Evolutionary conservation across 2,888 invertebrate genomes (phyloP).

Genomic region (Lumbricus terrestris): DNA sequence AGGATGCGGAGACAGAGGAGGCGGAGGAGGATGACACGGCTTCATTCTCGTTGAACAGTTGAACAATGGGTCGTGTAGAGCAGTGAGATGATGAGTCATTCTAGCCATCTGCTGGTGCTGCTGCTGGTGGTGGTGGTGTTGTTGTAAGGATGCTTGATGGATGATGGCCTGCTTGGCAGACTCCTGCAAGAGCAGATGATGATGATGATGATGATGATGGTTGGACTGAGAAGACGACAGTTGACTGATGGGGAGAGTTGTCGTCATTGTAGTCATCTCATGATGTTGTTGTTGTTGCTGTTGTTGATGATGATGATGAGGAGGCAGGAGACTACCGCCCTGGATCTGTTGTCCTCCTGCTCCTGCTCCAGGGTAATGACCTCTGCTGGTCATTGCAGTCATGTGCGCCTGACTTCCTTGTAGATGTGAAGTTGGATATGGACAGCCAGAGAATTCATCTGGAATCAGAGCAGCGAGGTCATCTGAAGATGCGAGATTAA

Average conservation of each 20-base stretch:
- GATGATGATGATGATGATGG: neutral
- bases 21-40: no score
- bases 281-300: neutral
- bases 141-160: neutral
- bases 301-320: neutral
- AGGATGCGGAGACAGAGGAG: conserved; percentile 22
- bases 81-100: conserved; percentile 70
- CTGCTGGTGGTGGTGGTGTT: neutral
- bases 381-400: neutral
- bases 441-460: neutral
- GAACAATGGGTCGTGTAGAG: neutral
- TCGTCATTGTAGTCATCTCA: neutral
- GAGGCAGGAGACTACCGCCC: neutral
- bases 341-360: neutral
- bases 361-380: neutral
- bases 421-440: conserved; percentile 28
- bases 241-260: neutral
- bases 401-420: neutral
- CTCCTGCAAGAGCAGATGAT: neutral
- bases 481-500: neutral
- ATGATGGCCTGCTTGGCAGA: neutral
- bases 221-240: neutral
- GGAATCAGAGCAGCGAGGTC: neutral
- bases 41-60: conserved; percentile 59
- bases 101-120: conserved; percentile 58